Percentiles rank a stretch among this genome's conserved stretches.
These are phyloP conservation scores for Sorex fumeus DNA, from an alignment of 2,113 vertebrate species.

Conservation along the genomic window DNA sequence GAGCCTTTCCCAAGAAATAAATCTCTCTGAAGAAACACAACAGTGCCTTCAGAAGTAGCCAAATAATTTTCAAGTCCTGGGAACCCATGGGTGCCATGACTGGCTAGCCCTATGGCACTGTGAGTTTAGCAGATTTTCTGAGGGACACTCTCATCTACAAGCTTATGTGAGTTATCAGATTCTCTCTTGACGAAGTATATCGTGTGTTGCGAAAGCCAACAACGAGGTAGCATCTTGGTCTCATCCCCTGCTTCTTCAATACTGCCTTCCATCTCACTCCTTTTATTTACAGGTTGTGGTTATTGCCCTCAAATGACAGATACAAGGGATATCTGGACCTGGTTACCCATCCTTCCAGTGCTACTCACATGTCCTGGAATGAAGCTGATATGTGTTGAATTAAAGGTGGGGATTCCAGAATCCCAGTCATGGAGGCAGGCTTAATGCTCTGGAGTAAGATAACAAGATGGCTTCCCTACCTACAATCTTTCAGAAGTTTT, in stretches of 20 bases:
- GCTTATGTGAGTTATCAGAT: neutral
- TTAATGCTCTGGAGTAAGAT: neutral
- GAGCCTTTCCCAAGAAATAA: slow-evolving; percentile 61
- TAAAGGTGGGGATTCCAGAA: neutral
- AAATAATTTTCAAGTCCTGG: neutral
- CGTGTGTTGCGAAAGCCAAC: slow-evolving; percentile 19
- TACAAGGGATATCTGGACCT: neutral
- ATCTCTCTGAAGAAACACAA: slow-evolving; percentile 67
- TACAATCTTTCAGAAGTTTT: too few species aligned
- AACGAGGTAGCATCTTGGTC: slow-evolving; percentile 38
- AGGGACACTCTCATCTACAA: fast-evolving
- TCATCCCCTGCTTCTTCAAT: slow-evolving; percentile 52
- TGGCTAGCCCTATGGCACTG: too few species aligned
- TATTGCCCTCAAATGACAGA: slow-evolving; percentile 52
- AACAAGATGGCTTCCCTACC: neutral
- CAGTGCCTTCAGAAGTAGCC: neutral
- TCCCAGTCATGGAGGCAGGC: neutral
- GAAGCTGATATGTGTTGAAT: neutral
- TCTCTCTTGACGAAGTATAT: neutral
- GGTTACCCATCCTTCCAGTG: neutral
- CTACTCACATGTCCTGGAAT: neutral
- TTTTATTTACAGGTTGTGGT: slow-evolving; percentile 63
- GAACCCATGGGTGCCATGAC: neutral
- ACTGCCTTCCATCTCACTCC: slow-evolving; percentile 23
- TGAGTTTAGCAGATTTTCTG: neutral